These are phyloP conservation scores for Daktulosphaira vitifoliae DNA, from an alignment of 1,140 invertebrate species.

Conservation along the genomic window DNA sequence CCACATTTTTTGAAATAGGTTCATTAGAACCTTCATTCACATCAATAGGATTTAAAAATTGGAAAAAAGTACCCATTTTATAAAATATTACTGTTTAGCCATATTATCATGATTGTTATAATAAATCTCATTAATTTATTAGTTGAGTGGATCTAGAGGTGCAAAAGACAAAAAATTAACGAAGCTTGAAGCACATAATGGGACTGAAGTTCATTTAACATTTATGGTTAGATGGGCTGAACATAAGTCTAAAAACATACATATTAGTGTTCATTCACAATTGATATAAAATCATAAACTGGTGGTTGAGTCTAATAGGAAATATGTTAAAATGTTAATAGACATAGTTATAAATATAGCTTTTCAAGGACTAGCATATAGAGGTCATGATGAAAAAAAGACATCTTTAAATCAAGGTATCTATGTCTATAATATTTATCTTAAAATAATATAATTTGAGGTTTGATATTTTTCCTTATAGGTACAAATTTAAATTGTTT, in stretches of 20 bases:
- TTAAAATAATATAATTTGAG: neutral
- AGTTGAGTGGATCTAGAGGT: neutral
- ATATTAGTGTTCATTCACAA: neutral
- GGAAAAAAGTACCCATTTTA: neutral
- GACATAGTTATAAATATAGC: neutral
- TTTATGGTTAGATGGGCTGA: neutral
- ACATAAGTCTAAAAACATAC: neutral
- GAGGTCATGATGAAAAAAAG: neutral
- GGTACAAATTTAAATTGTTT: neutral
- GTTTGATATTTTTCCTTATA: too few relatives aligned
- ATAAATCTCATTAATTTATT: neutral
- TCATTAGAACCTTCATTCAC: neutral
- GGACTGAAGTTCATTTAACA: neutral
- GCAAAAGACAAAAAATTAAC: neutral
- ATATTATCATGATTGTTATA: neutral
- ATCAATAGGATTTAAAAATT: neutral
- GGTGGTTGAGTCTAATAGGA: neutral
- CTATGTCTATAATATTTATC: neutral
- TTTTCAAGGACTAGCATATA: neutral
- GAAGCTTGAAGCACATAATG: neutral
- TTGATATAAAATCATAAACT: neutral
- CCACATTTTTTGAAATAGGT: neutral
- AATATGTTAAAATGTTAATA: conserved; percentile 2
- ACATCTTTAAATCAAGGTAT: neutral
- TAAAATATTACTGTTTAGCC: neutral